Evolutionary conservation across 2,888 invertebrate species (phyloP).

Genomic region (Eumacrocentrus americanus): DNA sequence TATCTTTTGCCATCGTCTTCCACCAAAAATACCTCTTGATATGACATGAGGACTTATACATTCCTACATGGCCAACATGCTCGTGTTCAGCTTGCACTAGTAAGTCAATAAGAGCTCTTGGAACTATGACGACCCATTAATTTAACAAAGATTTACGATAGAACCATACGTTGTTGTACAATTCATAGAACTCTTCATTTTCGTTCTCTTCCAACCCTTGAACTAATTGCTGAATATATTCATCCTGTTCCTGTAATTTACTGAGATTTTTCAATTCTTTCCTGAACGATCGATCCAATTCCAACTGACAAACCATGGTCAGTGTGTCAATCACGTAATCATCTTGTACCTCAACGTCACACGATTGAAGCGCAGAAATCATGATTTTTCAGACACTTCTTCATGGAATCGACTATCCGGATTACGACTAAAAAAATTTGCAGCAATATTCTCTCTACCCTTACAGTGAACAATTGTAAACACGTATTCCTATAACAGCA

Average conservation of each 20-base stretch:
- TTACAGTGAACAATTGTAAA: conserved; percentile 31
- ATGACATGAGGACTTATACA: conserved; percentile 23
- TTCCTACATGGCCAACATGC: conserved; percentile 14
- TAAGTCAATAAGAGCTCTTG: conserved; percentile 1
- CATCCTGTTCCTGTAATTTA: not conserved
- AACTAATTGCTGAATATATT: not conserved
- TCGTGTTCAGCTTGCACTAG: not conserved
- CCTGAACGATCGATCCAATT: not conserved
- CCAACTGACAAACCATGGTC: not conserved
- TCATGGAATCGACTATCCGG: conserved; percentile 42
- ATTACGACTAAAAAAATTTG: no score
- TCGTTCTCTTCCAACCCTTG: not conserved
- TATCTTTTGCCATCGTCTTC: not conserved
- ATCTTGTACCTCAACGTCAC: not conserved
- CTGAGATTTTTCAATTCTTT: not conserved
- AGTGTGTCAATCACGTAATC: conserved; percentile 1
- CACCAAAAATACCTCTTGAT: not conserved
- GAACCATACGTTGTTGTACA: conserved; percentile 23
- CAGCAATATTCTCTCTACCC: conserved; percentile 40
- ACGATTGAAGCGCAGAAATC: not conserved
- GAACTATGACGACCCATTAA: conserved; percentile 18
- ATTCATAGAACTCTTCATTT: not conserved
- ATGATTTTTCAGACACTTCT: conserved; percentile 31
- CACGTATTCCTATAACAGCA: conserved; percentile 37
- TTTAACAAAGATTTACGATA: not conserved